Evolutionary conservation across 2,113 vertebrate species (phyloP).

Genomic region (Ovis canadensis): DNA sequence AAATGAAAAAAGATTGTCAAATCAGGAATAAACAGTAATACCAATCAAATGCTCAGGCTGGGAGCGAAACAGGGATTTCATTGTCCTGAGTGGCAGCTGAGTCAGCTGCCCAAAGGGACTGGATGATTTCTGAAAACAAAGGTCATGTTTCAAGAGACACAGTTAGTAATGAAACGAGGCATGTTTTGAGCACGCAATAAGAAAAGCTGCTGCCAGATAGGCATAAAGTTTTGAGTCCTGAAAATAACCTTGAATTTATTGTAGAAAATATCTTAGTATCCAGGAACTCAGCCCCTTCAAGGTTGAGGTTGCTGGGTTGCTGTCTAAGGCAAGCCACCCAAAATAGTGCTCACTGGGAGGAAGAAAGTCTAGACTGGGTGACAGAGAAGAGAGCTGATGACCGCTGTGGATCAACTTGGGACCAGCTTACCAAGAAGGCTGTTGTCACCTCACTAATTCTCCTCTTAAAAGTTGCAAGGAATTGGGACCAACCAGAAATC

Average conservation of each 20-base stretch:
- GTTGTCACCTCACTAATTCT: neutral
- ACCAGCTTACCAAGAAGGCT: too few relatives aligned
- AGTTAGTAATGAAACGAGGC: neutral
- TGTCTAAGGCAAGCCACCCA: neutral
- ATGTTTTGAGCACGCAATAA: neutral
- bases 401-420: neutral
- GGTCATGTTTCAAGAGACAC: neutral
- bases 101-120: neutral
- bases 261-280: neutral
- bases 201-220: neutral
- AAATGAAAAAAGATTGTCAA: neutral
- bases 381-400: neutral
- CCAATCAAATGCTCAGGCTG: neutral
- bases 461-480: neutral
- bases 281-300: neutral
- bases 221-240: neutral
- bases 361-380: neutral
- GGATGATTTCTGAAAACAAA: constrained; percentile 9
- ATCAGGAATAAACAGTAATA: neutral
- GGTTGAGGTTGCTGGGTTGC: neutral
- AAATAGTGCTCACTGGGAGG: neutral
- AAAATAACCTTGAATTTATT: neutral
- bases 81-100: neutral
- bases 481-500: neutral
- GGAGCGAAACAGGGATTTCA: neutral